Base-by-base conservation (phyloP, 1,140 invertebrate species). In the Hirudo medicinalis region DNA sequence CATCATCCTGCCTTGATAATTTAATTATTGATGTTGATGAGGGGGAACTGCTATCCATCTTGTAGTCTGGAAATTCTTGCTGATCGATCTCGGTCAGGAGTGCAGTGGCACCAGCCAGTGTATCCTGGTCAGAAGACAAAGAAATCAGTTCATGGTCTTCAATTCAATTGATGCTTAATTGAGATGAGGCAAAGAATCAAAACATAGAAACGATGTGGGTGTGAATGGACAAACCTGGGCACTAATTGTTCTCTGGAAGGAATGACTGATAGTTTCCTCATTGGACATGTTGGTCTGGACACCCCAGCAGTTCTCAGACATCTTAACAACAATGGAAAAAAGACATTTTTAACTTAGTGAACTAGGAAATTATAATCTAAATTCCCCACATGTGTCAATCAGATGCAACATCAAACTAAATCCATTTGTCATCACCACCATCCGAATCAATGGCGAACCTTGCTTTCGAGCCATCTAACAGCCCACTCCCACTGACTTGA, bases 401-500 rank as follows among this genome's bases (percentile, higher is more conserved):
- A 49, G 43, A 5, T 49, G 11, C 43, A 49, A 17, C 13, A 49
- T 13, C 43, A 15, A 15, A 2, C 43, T 13, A 49, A 8, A 49
- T 17, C 13, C 13, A 49, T 49, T 49, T 49, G 11, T 11, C 40
- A 49, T 49, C 43, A 5, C 43, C 43, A 15, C 43, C 4, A 36
- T 17, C 5, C 13, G 9, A 49, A 49, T 49, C 43, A 49, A 11
- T 17, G 22, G 20, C 20, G 66, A 72, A 80, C 80, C 79, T 82
- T 83, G 71, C 80, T 81, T 74, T 81, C 81, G 1, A 85, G 79
- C 84, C 84, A 85, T 71, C 83, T 82, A 54, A 85, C 83, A 57
- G 83, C 81, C 83, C 83, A 84, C 75, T 84, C 82, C 84, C 84
- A 85, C 72, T 80, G 81, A 67, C 77, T 76, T 49, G 82, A 78